Conservation (phyloP, 2,797 vertebrate genomes). For the Hirundo rustica region DNA sequence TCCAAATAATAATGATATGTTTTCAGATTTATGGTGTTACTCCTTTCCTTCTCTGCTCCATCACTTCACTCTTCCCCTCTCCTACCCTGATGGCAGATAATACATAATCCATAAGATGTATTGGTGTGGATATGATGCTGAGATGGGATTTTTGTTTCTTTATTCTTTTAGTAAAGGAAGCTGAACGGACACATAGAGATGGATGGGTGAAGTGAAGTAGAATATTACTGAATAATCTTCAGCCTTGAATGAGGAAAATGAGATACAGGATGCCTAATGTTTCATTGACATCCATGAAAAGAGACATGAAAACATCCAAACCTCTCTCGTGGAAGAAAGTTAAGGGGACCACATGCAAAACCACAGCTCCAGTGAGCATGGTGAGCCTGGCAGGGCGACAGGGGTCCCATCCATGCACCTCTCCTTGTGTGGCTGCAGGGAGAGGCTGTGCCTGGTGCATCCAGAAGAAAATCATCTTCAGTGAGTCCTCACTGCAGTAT, state of each 20-base stretch:
- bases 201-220: constrained; percentile 32
- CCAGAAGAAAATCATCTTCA: not conserved
- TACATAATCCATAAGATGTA: not conserved
- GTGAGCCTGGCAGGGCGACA: not conserved
- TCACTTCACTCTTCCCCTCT: not conserved
- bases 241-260: constrained; percentile 32
- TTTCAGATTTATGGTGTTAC: not conserved
- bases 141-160: constrained; percentile 34
- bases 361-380: not conserved
- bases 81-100: not conserved
- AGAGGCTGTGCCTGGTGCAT: not conserved
- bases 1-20: not conserved
- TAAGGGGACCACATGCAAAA: not conserved
- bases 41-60: not conserved
- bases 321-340: not conserved
- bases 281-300: not conserved
- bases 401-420: not conserved
- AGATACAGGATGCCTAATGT: constrained; percentile 1
- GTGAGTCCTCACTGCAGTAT: not conserved
- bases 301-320: not conserved
- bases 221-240: constrained; percentile 45
- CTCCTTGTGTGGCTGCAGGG: not conserved
- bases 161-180: constrained; percentile 1
- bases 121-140: not conserved
- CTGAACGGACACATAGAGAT: not conserved